Conservation (phyloP, 2,888 invertebrate species). For the Xestia rhomboidea region DNA sequence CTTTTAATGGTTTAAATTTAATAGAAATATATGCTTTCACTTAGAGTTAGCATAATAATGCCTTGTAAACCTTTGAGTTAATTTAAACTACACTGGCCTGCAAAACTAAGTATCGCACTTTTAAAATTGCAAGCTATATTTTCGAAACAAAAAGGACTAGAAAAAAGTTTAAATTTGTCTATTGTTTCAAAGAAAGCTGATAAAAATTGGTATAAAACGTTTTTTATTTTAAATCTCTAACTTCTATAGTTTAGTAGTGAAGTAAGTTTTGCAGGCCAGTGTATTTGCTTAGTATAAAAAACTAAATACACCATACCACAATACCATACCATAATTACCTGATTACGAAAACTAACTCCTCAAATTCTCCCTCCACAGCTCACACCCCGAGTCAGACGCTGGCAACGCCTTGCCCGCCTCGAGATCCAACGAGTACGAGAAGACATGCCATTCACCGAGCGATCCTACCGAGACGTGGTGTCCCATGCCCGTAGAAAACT, state of each 20-base stretch:
- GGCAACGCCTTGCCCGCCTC: slow-evolving; percentile 81
- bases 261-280: too few relatives aligned
- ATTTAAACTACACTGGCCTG: not conserved
- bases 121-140: too few relatives aligned
- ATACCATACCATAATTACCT: too few relatives aligned
- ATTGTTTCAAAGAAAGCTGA: too few relatives aligned
- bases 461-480: slow-evolving; percentile 81
- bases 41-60: not conserved
- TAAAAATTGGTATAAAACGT: too few relatives aligned
- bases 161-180: too few relatives aligned
- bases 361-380: slow-evolving; percentile 69
- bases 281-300: too few relatives aligned
- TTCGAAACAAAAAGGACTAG: too few relatives aligned
- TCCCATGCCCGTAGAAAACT: slow-evolving; percentile 80
- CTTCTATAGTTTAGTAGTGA: too few relatives aligned
- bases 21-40: not conserved
- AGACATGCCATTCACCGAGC: slow-evolving; percentile 81
- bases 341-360: not conserved
- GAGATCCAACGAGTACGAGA: slow-evolving; percentile 83
- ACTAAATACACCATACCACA: too few relatives aligned
- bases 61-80: not conserved
- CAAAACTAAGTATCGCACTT: too few relatives aligned
- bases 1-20: not conserved
- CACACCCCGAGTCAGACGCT: slow-evolving; percentile 78
- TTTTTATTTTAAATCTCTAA: too few relatives aligned